A percentile compares a stretch with the other conserved stretches of the same genome.
These are phyloP conservation scores for Cylindroiulus punctatus DNA, from an alignment of 2,888 invertebrate species.

Conservation along the genomic window DNA sequence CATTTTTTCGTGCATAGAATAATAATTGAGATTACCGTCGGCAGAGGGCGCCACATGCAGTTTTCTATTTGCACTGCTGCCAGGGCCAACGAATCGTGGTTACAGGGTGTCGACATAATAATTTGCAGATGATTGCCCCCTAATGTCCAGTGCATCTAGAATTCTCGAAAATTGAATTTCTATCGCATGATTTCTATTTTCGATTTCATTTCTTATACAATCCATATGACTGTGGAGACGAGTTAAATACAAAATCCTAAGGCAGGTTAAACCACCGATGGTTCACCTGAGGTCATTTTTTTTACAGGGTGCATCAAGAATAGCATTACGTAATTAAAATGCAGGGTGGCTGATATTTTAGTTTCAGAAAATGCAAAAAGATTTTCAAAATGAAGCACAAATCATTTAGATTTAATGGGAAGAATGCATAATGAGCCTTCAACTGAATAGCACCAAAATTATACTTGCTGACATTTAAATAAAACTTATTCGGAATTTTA, in stretches of 20 bases:
- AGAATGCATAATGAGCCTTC: no score
- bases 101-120: neutral
- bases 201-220: neutral
- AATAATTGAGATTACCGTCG: neutral
- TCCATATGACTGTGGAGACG: neutral
- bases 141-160: neutral
- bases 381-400: no score
- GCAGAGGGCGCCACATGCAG: neutral
- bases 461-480: no score
- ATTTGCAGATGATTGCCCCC: neutral
- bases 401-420: no score
- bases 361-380: no score
- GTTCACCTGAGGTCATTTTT: neutral
- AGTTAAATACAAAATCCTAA: neutral
- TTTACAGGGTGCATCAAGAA: neutral
- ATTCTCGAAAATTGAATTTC: neutral
- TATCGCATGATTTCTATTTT: no score
- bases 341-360: no score
- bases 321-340: no score
- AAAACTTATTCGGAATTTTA: no score
- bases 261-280: neutral
- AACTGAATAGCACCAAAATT: no score
- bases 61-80: neutral
- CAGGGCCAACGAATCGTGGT: neutral
- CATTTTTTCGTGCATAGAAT: slow-evolving; percentile 20